phyloP scores from a whole-genome alignment of 2,797 vertebrate species.

The Phylloscopus collybita region DNA sequence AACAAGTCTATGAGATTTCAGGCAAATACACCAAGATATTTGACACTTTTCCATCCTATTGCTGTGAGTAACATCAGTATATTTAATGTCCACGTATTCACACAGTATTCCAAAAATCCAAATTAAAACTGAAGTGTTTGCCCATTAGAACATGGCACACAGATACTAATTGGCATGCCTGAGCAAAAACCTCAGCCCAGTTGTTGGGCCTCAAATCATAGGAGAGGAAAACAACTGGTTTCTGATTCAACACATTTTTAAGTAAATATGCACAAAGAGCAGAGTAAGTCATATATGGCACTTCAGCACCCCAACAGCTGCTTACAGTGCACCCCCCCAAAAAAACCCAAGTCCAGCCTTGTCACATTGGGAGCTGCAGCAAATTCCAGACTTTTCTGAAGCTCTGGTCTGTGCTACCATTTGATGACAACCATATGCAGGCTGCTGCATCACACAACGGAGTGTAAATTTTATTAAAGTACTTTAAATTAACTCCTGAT shows the following conservation, averaged over 20 bases:
- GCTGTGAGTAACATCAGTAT: background rate
- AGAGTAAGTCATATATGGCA: background rate
- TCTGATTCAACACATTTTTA: background rate
- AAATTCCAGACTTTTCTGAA: background rate
- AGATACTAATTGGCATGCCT: background rate
- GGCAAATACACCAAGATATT: background rate
- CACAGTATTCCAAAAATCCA: background rate
- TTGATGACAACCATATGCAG: slow-evolving; percentile 19
- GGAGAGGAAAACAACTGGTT: background rate
- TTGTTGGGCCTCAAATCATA: background rate
- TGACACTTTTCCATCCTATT: background rate
- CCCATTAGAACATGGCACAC: background rate
- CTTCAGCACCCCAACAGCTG: background rate
- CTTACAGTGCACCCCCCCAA: rapidly evolving
- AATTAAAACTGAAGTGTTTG: background rate
- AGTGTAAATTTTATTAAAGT: background rate
- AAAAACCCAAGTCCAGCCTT: background rate
- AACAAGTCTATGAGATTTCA: background rate
- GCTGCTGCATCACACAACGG: background rate
- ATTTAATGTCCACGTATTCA: background rate
- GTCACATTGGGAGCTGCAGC: background rate
- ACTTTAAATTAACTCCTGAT: slow-evolving; percentile 28
- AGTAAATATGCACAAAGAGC: background rate
- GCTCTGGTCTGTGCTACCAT: background rate
- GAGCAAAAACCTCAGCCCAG: background rate